phyloP scores from a whole-genome alignment of 2,113 vertebrate species.

The Ictalurus punctatus region DNA sequence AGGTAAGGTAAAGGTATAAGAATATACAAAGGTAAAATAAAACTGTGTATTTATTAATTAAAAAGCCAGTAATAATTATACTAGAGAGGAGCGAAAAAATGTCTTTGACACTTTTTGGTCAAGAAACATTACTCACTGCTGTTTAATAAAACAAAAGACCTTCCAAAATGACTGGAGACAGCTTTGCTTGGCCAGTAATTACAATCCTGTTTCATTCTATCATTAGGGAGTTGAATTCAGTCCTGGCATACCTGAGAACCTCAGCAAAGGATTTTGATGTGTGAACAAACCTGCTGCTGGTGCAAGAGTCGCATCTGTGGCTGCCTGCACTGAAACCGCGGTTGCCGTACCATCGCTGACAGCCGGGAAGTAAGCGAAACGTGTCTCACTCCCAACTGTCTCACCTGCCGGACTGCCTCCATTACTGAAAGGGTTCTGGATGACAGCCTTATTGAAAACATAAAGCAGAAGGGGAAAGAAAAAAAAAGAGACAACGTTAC shows the following conservation, averaged over 20 bases:
- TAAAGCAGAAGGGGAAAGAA: neutral
- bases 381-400: conserved; percentile 83
- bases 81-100: neutral
- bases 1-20: no score
- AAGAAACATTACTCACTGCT: neutral
- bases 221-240: neutral
- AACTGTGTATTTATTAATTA: neutral
- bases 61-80: neutral
- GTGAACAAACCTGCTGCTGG: conserved; percentile 79
- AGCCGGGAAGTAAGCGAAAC: conserved; percentile 89
- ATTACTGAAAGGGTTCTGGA: conserved; percentile 93
- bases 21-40: no score
- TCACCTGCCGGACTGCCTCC: conserved; percentile 85
- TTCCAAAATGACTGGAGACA: neutral
- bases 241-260: neutral
- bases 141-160: neutral
- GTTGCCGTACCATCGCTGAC: conserved; percentile 83
- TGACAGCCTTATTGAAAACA: conserved; percentile 77
- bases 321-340: conserved; percentile 84
- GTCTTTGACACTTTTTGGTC: neutral
- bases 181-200: neutral
- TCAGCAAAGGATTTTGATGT: neutral
- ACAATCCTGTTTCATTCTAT: neutral
- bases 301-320: conserved; percentile 80
- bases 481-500: neutral